Evolutionary conservation across 2,888 invertebrate species (phyloP), one percentile per base, ranked within the genome.

Genomic region (Heliconius sara): DNA sequence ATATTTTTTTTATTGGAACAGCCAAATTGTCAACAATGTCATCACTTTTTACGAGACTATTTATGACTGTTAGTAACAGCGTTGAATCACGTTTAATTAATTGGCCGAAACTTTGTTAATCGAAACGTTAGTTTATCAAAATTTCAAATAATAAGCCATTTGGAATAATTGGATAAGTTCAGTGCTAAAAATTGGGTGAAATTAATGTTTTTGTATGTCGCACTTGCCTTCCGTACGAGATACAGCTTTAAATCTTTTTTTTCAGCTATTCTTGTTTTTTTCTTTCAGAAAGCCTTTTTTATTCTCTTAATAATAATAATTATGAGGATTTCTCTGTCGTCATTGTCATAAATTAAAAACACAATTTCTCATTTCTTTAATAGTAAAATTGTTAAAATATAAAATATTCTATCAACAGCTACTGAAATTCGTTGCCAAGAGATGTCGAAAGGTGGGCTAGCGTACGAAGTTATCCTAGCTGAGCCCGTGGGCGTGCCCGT

Each of bases 381-480:
- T 72, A 34, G 30, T 30, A 30, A 13, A 2, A 10, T 52, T 52
- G 0, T 30, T 25, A 34, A 60, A 73, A 60, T 57, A 34, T 2
- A 16, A 60, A 73, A 34, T 60, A 16, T 79, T 80, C 84, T 84
- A 84, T 84, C 81, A 76, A 43, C 94, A 98, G 98, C 98, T 84
- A 98, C 98, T 89, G 98, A 98, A 94, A 98, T 98, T 89, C 97
- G 98, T 91, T 98, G 98, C 96, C 98, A 98, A 95, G 98, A 98
- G 96, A 98, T 98, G 95, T 97, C 98, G 76, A 97, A 98, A 91
- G 98, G 98, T 43, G 98, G 98, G 13, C 95, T 98, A 80, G 97
- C 98, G 91, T 99, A 98, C 95, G 98, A 99, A 94, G 98, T 98
- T 88, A 98, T 98, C 89, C 95, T 99, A 86, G 98, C 98, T 65